phyloP scores from a whole-genome alignment of 2,797 vertebrate species.

The Sebastes steindachneri region DNA sequence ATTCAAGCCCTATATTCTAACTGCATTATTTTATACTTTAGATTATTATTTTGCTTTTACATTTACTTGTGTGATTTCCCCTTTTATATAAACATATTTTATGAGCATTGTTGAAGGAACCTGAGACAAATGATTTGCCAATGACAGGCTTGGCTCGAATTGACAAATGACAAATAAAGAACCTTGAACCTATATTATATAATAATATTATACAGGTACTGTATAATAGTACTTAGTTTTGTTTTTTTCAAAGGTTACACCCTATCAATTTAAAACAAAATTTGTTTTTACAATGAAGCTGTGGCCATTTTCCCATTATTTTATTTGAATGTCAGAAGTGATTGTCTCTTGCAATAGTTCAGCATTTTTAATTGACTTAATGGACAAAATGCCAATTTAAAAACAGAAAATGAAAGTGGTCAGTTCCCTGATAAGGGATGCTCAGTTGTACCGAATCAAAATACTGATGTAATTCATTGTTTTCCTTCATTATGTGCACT shows the following conservation, averaged over 20 bases:
- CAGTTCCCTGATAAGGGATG: constrained; percentile 51
- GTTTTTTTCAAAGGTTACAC: background rate
- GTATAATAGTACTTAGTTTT: too few relatives aligned
- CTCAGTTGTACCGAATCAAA: constrained; percentile 41
- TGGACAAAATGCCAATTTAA: constrained; percentile 65
- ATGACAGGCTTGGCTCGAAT: too few relatives aligned
- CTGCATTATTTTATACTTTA: too few relatives aligned
- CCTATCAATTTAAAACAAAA: constrained; percentile 31
- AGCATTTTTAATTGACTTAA: constrained; percentile 65
- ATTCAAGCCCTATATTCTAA: too few relatives aligned
- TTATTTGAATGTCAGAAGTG: constrained; percentile 67
- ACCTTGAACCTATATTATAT: too few relatives aligned
- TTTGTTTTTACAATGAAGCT: constrained; percentile 46
- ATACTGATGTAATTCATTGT: constrained; percentile 49
- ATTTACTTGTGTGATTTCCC: too few relatives aligned
- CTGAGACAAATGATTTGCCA: too few relatives aligned
- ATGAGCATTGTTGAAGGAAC: too few relatives aligned
- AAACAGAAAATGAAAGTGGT: constrained; percentile 56
- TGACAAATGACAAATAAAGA: too few relatives aligned
- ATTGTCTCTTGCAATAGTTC: constrained; percentile 57
- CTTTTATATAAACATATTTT: too few relatives aligned
- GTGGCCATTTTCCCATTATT: constrained; percentile 52
- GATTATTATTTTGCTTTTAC: too few relatives aligned
- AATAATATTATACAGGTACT: too few relatives aligned
- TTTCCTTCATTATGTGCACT: constrained; percentile 26